phyloP scores from a whole-genome alignment of 2,888 invertebrate genomes.

The Xestobium rufovillosum region DNA sequence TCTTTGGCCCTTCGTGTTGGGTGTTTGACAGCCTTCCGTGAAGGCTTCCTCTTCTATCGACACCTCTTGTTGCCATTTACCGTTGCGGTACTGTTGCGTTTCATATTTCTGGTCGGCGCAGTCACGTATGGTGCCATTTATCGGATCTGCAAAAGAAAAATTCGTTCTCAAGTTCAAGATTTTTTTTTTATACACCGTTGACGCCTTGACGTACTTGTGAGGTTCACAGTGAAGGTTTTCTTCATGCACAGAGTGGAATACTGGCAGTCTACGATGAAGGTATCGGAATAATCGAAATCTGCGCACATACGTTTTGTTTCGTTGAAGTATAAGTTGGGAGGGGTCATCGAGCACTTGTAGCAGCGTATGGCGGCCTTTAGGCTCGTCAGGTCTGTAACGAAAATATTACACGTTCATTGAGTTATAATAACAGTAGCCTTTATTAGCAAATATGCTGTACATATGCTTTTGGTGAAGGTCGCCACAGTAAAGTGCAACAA shows the following conservation, averaged over 20 bases:
- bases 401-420: no score
- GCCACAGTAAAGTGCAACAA: no score
- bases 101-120: constrained; percentile 69
- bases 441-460: no score
- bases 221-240: constrained; percentile 58
- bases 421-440: neutral
- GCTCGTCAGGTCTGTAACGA: constrained; percentile 23
- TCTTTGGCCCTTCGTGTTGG: constrained; percentile 57
- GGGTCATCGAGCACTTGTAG: constrained; percentile 65
- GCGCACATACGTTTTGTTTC: constrained; percentile 62
- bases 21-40: constrained; percentile 57
- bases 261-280: constrained; percentile 67
- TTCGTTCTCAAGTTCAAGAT: no score
- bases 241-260: constrained; percentile 81
- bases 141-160: constrained; percentile 43
- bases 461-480: neutral
- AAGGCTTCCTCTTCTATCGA: constrained; percentile 61
- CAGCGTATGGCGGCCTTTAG: constrained; percentile 52
- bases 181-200: neutral
- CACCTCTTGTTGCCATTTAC: constrained; percentile 58
- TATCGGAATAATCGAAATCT: constrained; percentile 64
- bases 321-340: constrained; percentile 51
- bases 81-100: constrained; percentile 53
- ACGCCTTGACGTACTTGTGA: constrained; percentile 51
- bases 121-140: constrained; percentile 56